These are phyloP conservation scores for Hippocampus barbouri DNA, from an alignment of 2,113 vertebrate genomes.

Conservation along the genomic window DNA sequence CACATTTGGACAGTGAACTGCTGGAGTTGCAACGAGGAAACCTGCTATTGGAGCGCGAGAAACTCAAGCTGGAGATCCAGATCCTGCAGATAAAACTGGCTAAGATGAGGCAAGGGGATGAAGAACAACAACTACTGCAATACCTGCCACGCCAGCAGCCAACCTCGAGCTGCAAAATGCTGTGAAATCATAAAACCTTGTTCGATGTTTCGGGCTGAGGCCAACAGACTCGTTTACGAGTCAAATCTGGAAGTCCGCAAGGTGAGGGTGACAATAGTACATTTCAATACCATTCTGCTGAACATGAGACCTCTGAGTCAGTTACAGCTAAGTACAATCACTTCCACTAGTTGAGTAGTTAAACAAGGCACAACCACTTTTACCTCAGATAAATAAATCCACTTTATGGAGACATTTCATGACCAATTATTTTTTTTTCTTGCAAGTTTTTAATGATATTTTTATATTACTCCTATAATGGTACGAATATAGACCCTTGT, in stretches of 20 bases:
- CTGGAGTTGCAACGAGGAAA: conserved; percentile 45
- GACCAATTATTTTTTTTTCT: not conserved
- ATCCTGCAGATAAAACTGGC: conserved; percentile 36
- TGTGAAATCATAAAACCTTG: not conserved
- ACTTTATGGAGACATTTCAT: not conserved
- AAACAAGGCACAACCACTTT: not conserved
- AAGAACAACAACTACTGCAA: not conserved
- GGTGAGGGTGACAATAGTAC: not conserved
- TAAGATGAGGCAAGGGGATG: not conserved
- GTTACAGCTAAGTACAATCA: not conserved
- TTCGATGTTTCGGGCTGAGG: not conserved
- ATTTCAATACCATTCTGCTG: not conserved
- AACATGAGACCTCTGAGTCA: not conserved
- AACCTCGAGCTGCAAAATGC: not conserved
- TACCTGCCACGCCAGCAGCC: too few relatives aligned
- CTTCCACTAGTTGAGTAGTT: not conserved
- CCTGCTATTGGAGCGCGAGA: conserved; percentile 53
- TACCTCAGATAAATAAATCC: not conserved
- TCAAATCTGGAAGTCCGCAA: not conserved
- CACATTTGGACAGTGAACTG: not conserved
- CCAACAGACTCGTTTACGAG: not conserved
- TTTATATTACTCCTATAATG: not conserved
- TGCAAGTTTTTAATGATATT: too few relatives aligned
- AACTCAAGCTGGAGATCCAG: conserved; percentile 52
- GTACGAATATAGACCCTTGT: too few relatives aligned